These are phyloP conservation scores for Cataglyphis cursor DNA, from an alignment of 2,888 invertebrate genomes.

Conservation along the genomic window DNA sequence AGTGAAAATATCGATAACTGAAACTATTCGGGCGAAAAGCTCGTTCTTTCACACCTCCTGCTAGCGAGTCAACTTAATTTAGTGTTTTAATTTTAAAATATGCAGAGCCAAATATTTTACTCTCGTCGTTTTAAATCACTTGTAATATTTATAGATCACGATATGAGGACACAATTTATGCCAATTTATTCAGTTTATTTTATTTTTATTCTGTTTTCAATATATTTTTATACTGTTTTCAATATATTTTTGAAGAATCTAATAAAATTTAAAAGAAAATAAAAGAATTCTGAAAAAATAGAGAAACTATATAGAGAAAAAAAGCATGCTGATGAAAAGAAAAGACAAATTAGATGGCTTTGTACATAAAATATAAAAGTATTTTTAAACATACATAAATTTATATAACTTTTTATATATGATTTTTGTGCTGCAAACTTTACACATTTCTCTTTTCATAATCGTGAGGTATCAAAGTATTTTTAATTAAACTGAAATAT, in stretches of 20 bases:
- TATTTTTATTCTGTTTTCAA: neutral
- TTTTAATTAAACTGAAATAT: neutral
- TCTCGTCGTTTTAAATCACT: neutral
- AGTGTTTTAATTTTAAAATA: neutral
- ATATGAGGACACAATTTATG: neutral
- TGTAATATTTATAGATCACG: neutral
- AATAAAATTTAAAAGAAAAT: neutral
- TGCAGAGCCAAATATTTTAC: neutral
- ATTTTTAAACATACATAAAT: neutral
- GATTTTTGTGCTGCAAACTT: neutral
- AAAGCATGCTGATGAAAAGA: neutral
- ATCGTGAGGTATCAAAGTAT: neutral
- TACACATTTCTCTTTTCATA: neutral
- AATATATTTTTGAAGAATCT: neutral
- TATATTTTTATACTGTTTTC: neutral
- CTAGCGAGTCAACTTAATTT: conserved; percentile 30
- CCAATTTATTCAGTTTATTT: neutral
- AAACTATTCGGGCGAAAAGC: conserved; percentile 4
- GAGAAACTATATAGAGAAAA: neutral
- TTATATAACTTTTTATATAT: neutral
- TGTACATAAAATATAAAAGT: neutral
- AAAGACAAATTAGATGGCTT: neutral
- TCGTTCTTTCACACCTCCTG: conserved; percentile 1
- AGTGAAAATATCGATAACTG: conserved; percentile 37
- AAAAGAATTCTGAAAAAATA: neutral